Percentiles rank a stretch among this genome's conserved stretches.
Evolutionary conservation across 2,888 invertebrate species (phyloP).

Genomic region (Apodemia zela): DNA sequence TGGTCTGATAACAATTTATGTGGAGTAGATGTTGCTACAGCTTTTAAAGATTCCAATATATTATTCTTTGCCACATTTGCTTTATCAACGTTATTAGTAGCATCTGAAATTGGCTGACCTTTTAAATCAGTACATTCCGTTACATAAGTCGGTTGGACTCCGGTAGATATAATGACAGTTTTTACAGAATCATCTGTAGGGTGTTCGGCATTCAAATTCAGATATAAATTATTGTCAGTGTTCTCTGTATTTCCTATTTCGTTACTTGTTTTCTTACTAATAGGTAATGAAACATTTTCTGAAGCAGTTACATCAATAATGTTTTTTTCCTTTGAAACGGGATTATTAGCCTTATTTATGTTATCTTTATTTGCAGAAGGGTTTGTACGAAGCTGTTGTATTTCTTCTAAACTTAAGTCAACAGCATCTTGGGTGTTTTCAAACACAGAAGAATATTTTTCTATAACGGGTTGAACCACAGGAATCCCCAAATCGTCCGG

Average conservation of each 20-base stretch:
- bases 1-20: constrained; percentile 39
- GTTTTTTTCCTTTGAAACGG: too few species aligned
- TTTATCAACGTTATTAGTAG: constrained; percentile 6
- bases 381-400: constrained; percentile 19
- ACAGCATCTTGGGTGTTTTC: constrained; percentile 61
- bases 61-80: constrained; percentile 1
- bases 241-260: neutral
- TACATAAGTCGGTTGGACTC: constrained; percentile 41
- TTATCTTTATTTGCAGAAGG: too few species aligned
- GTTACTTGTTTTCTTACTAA: too few species aligned
- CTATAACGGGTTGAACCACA: constrained; percentile 28
- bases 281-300: too few species aligned
- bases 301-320: too few species aligned
- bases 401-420: constrained; percentile 39
- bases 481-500: constrained; percentile 63
- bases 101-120: constrained; percentile 1
- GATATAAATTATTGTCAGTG: constrained; percentile 17
- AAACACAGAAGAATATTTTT: constrained; percentile 45
- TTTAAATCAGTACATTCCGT: neutral
- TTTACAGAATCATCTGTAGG: constrained; percentile 34
- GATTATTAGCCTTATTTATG: too few species aligned
- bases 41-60: constrained; percentile 35
- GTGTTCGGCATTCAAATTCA: constrained; percentile 24
- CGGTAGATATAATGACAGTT: constrained; percentile 52
- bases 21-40: constrained; percentile 65